These are phyloP conservation scores for Drosophila rellima DNA, from an alignment of 2,888 invertebrate species.

Conservation along the genomic window DNA sequence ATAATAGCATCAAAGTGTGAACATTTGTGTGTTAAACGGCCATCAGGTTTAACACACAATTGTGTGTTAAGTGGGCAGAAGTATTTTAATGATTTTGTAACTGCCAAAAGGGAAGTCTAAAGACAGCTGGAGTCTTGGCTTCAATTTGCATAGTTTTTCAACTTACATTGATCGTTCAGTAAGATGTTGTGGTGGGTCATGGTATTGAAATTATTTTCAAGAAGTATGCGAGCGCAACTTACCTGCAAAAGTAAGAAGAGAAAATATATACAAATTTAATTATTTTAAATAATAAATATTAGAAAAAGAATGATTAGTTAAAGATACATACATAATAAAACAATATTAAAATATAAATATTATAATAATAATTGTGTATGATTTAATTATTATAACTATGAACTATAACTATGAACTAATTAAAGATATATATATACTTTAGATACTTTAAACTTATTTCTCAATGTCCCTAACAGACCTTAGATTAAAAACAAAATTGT, in stretches of 20 bases:
- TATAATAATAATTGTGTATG: too few species aligned
- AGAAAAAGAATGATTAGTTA: background rate
- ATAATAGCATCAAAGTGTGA: conserved; percentile 76
- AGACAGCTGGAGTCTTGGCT: conserved; percentile 8
- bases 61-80: conserved; percentile 60
- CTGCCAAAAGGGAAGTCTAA: background rate
- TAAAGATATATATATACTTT: too few species aligned
- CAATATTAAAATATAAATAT: background rate
- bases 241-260: conserved; percentile 48
- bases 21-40: conserved; percentile 80
- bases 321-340: background rate
- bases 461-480: too few species aligned
- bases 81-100: conserved; percentile 49
- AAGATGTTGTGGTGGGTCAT: conserved; percentile 1
- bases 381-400: too few species aligned
- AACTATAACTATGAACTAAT: too few species aligned
- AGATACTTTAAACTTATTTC: too few species aligned
- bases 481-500: too few species aligned
- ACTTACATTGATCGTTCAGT: conserved; percentile 28
- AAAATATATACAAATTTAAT: background rate
- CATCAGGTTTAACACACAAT: conserved; percentile 65
- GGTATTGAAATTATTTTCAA: background rate
- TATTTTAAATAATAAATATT: background rate
- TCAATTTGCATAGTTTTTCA: conserved; percentile 35
- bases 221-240: conserved; percentile 27